Evolutionary conservation across 2,888 invertebrate species (phyloP).

Genomic region (Meandrusa payeni): DNA sequence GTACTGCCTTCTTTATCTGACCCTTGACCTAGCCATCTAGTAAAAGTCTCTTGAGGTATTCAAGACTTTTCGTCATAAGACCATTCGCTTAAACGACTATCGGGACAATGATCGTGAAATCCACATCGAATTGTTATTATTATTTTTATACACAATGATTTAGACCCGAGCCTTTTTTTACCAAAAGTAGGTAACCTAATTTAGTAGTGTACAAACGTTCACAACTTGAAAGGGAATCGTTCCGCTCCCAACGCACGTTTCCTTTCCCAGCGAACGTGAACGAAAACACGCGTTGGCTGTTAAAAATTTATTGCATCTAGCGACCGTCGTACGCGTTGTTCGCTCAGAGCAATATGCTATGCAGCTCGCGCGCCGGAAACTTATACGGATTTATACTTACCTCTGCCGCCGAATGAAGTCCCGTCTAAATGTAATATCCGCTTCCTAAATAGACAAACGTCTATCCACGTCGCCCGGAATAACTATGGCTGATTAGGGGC

Average conservation of each 20-base stretch:
- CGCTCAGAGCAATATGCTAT: constrained; percentile 75
- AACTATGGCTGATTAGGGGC: constrained; percentile 73
- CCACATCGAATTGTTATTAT: no score
- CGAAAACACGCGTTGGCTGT: constrained; percentile 64
- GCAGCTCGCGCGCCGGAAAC: constrained; percentile 71
- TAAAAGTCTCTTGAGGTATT: no score
- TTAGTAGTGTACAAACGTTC: constrained; percentile 7
- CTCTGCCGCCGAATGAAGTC: constrained; percentile 77
- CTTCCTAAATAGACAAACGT: constrained; percentile 80
- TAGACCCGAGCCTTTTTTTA: no score
- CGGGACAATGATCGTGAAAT: no score
- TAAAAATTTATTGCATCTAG: constrained; percentile 64
- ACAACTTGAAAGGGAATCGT: constrained; percentile 17
- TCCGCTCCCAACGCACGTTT: constrained; percentile 59
- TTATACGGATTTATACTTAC: constrained; percentile 71
- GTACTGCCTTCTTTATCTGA: no score
- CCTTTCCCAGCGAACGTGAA: constrained; percentile 47
- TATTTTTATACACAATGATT: no score
- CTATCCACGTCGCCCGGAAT: constrained; percentile 75
- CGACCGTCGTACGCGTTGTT: constrained; percentile 59
- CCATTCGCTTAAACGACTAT: no score
- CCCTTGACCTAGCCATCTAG: no score
- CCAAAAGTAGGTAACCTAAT: constrained; percentile 11
- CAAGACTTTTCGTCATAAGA: no score
- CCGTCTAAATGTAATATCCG: constrained; percentile 79